These are phyloP conservation scores for Holacanthella duospinosa DNA, from an alignment of 2,888 invertebrate genomes.

Conservation along the genomic window DNA sequence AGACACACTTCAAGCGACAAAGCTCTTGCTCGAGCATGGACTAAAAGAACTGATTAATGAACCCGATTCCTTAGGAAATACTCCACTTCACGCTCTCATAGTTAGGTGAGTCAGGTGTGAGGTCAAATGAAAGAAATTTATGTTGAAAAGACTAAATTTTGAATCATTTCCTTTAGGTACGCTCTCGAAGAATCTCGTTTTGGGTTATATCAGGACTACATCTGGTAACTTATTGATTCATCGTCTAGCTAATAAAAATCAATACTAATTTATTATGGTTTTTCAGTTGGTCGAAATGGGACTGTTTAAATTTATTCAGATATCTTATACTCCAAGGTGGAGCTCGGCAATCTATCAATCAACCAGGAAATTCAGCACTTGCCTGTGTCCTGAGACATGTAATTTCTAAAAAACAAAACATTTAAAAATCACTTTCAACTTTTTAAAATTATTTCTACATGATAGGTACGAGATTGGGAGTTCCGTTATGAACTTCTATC, in stretches of 20 bases:
- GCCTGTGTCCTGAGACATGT: constrained; percentile 56
- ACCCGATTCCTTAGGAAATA: constrained; percentile 61
- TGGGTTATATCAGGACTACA: constrained; percentile 50
- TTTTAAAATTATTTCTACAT: constrained; percentile 1
- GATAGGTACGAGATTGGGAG: constrained; percentile 56
- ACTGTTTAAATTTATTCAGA: constrained; percentile 41
- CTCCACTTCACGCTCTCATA: constrained; percentile 56
- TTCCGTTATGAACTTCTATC: constrained; percentile 51
- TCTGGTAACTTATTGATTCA: constrained; percentile 40
- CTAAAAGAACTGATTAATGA: constrained; percentile 61
- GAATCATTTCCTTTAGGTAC: constrained; percentile 43
- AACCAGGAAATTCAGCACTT: constrained; percentile 56
- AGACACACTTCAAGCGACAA: constrained; percentile 57
- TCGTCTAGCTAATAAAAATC: neutral
- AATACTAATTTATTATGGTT: neutral
- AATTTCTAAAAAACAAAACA: constrained; percentile 5
- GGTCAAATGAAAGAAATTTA: constrained; percentile 41
- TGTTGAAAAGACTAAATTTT: too few species aligned
- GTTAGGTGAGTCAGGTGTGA: constrained; percentile 38
- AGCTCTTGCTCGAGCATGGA: constrained; percentile 57
- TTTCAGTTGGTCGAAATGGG: neutral
- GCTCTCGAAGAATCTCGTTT: constrained; percentile 58
- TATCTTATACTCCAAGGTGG: constrained; percentile 51
- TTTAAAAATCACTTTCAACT: neutral
- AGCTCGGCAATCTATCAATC: constrained; percentile 57